phyloP scores from a whole-genome alignment of 2,113 vertebrate species.

The Aptenodytes forsteri region DNA sequence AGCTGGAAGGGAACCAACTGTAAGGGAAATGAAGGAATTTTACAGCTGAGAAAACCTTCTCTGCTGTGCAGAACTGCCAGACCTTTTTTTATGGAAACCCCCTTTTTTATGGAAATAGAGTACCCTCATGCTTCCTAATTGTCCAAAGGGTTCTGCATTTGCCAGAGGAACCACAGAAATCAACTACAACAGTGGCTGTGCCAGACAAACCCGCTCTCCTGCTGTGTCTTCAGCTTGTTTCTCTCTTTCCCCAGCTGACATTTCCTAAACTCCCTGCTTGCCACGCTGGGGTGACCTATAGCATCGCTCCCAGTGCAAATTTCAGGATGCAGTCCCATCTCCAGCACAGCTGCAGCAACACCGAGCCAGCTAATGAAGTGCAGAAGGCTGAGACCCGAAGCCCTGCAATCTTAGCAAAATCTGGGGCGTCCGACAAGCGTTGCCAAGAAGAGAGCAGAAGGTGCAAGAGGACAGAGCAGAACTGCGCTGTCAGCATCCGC shows the following conservation, averaged over 20 bases:
- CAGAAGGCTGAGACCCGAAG: not conserved
- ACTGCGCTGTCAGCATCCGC: accelerated
- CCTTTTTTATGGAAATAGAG: not conserved
- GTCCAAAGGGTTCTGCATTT: not conserved
- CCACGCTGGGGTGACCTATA: not conserved
- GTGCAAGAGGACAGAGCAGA: not conserved
- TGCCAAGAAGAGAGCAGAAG: not conserved
- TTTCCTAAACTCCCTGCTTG: not conserved
- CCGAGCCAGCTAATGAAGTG: accelerated
- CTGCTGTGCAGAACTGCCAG: not conserved
- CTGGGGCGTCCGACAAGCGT: accelerated
- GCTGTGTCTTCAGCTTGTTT: not conserved
- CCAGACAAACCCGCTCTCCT: not conserved
- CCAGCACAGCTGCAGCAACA: not conserved
- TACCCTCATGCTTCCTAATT: not conserved
- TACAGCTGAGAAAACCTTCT: not conserved
- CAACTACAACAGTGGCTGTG: not conserved
- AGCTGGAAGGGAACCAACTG: not conserved
- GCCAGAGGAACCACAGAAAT: not conserved
- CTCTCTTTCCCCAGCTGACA: not conserved
- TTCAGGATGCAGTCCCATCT: not conserved
- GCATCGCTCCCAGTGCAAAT: not conserved
- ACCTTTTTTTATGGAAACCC: not conserved
- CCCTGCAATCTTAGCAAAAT: not conserved
- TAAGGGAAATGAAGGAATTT: not conserved